Conservation (phyloP, 1,140 invertebrate species). For the Platyscapa corneri region DNA sequence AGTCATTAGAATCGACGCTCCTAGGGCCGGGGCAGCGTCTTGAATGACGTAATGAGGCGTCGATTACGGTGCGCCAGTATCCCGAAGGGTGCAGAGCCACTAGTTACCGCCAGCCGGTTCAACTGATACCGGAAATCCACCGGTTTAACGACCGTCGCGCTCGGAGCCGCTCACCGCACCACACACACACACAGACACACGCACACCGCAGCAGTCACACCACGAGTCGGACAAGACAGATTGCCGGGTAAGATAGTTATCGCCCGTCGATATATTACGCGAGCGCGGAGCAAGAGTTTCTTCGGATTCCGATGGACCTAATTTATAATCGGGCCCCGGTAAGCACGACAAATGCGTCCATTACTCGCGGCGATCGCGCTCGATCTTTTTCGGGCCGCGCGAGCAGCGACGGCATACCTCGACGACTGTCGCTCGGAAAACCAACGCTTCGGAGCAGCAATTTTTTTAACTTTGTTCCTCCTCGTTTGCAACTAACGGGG, state of each 20-base stretch:
- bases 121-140: constrained; percentile 5
- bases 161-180: neutral
- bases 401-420: no score
- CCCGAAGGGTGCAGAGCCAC: constrained; percentile 49
- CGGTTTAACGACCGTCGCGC: neutral
- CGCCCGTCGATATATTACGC: neutral
- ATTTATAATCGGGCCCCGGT: neutral
- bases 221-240: neutral
- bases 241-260: constrained; percentile 14
- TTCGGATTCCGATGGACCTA: neutral
- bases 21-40: constrained; percentile 13
- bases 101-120: neutral
- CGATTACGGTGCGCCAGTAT: constrained; percentile 51
- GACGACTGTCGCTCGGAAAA: no score
- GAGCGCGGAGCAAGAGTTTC: neutral
- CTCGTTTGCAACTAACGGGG: no score
- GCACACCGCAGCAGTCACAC: neutral
- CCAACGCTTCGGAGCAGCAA: no score
- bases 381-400: no score
- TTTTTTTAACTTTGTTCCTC: no score
- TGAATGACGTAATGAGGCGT: constrained; percentile 61
- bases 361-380: no score
- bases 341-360: no score
- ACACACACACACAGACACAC: no score
- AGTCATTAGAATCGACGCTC: neutral